Percentiles rank a stretch among this genome's conserved stretches.
phyloP scores from a whole-genome alignment of 2,888 invertebrate genomes.

The Sarcophaga caerulescens region DNA sequence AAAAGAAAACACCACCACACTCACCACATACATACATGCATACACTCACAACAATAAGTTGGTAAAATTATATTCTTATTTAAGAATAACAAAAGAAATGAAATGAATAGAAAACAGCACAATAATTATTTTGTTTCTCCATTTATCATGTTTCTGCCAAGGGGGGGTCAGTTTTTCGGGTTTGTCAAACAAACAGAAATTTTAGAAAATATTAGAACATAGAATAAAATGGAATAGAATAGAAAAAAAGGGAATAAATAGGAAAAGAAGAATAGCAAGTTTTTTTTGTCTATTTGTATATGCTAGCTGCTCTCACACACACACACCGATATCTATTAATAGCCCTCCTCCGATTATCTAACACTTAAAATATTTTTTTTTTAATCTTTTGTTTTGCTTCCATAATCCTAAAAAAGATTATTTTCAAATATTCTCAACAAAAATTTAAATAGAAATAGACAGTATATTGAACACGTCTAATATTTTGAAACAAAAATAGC shows the following conservation, averaged over 20 bases:
- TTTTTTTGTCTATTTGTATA: neutral
- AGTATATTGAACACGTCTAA: neutral
- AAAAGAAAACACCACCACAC: too few relatives aligned
- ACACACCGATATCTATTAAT: neutral
- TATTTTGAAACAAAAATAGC: neutral
- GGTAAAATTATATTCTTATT: neutral
- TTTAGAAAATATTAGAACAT: too few relatives aligned
- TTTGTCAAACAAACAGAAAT: slow-evolving; percentile 14
- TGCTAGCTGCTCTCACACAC: neutral
- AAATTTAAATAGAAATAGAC: neutral
- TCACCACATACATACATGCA: too few relatives aligned
- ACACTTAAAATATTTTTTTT: neutral
- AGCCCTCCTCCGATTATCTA: neutral
- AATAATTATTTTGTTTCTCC: neutral
- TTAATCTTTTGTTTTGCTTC: neutral
- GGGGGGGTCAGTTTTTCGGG: neutral
- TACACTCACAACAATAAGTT: too few relatives aligned
- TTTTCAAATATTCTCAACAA: neutral
- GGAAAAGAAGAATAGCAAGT: neutral
- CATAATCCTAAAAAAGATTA: neutral
- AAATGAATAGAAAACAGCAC: too few relatives aligned
- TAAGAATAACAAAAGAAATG: neutral
- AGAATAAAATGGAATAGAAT: neutral
- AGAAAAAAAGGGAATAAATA: neutral
- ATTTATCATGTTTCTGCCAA: slow-evolving; percentile 14